phyloP scores from a whole-genome alignment of 2,797 vertebrate genomes.

The Sebastiscus albofasciatus region DNA sequence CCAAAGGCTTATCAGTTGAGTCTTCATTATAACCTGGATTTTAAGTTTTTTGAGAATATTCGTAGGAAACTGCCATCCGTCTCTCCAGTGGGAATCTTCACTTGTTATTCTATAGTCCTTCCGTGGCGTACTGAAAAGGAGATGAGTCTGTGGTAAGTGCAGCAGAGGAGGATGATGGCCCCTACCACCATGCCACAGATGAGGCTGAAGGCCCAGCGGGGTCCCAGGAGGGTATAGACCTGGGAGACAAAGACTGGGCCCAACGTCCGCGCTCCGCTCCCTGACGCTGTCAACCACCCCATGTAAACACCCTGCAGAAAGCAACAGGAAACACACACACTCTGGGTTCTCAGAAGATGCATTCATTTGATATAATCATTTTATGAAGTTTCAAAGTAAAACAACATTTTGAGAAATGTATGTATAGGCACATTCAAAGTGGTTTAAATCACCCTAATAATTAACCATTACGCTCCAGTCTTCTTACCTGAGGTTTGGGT shows the following conservation, averaged over 20 bases:
- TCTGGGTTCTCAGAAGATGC: background rate
- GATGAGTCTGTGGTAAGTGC: constrained; percentile 88
- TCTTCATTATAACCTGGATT: background rate
- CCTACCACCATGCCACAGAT: constrained; percentile 87
- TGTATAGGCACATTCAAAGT: background rate
- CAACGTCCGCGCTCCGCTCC: constrained; percentile 92
- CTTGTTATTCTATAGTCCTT: constrained; percentile 51
- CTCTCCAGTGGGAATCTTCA: background rate
- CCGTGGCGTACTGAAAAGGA: constrained; percentile 88
- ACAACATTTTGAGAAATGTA: background rate
- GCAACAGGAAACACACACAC: background rate
- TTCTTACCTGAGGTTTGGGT: constrained; percentile 92
- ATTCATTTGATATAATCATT: background rate
- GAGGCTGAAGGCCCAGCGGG: constrained; percentile 94
- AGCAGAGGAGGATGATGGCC: constrained; percentile 82
- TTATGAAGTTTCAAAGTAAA: background rate
- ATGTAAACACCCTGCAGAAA: constrained; percentile 92
- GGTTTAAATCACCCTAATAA: background rate
- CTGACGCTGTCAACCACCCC: constrained; percentile 96
- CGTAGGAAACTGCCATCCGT: background rate
- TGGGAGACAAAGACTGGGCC: constrained; percentile 96
- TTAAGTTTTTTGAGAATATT: background rate
- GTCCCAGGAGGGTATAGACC: constrained; percentile 89
- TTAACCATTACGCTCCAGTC: background rate
- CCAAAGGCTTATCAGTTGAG: constrained; percentile 4